Conservation (phyloP, 2,888 invertebrate species). For the Pachymerium ferrugineum region DNA sequence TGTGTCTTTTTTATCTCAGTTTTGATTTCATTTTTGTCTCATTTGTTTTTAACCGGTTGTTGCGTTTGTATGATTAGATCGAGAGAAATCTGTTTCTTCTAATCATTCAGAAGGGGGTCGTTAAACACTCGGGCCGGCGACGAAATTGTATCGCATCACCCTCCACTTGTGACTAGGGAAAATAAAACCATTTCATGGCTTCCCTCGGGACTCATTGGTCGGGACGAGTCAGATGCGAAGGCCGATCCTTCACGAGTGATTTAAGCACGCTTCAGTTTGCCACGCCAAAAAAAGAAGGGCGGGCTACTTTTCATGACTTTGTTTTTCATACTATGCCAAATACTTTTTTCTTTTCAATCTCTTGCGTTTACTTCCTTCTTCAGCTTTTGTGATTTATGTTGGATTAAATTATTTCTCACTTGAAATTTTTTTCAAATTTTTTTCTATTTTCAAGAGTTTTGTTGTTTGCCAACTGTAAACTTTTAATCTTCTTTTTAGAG, state of each 20-base stretch:
- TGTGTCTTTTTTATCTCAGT: no score
- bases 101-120: background rate
- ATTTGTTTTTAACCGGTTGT: background rate
- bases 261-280: slow-evolving; percentile 6
- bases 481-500: no score
- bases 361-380: background rate
- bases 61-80: background rate
- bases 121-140: slow-evolving; percentile 17
- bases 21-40: slow-evolving; percentile 6
- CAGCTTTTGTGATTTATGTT: no score
- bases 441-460: no score
- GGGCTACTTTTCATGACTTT: slow-evolving; percentile 23
- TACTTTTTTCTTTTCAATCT: background rate
- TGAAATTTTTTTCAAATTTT: no score
- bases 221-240: slow-evolving; percentile 22
- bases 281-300: background rate
- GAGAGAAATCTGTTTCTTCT: background rate
- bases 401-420: no score
- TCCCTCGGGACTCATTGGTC: slow-evolving; percentile 16
- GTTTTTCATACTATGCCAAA: slow-evolving; percentile 11
- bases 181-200: slow-evolving; percentile 27
- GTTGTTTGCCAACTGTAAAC: no score
- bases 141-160: slow-evolving; percentile 19
- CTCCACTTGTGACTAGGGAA: slow-evolving; percentile 19
- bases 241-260: slow-evolving; percentile 27